Conservation (phyloP, 2,113 vertebrate species). For the Urocitellus parryii region DNA sequence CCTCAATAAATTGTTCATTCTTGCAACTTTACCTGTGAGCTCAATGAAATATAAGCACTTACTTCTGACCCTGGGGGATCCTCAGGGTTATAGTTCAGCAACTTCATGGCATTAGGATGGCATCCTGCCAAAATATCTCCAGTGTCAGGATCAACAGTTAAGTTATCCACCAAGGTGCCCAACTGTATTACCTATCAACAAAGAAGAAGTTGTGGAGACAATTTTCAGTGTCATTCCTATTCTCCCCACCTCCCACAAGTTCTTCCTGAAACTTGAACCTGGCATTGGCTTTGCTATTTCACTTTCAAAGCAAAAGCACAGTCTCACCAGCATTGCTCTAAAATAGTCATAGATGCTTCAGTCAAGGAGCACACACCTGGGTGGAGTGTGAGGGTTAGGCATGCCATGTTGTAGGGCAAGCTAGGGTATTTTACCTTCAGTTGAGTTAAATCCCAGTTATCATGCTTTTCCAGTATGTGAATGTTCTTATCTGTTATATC, state of each 20-base stretch:
- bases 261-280: not conserved
- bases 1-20: not conserved
- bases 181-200: slow-evolving; percentile 88
- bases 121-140: slow-evolving; percentile 95
- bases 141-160: slow-evolving; percentile 90
- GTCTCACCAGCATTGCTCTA: not conserved
- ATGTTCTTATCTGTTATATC: slow-evolving; percentile 87
- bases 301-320: not conserved
- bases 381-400: not conserved
- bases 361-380: not conserved
- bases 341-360: not conserved
- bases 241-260: not conserved
- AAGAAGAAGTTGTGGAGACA: not conserved
- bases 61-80: slow-evolving; percentile 95
- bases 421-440: slow-evolving; percentile 90
- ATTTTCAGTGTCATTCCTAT: not conserved
- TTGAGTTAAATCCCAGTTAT: slow-evolving; percentile 87
- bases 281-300: not conserved
- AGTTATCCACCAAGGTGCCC: slow-evolving; percentile 91
- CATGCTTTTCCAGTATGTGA: slow-evolving; percentile 90
- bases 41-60: slow-evolving; percentile 71
- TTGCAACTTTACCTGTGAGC: not conserved
- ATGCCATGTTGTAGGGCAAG: not conserved
- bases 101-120: slow-evolving; percentile 91
- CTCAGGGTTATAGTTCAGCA: slow-evolving; percentile 83